Evolutionary conservation across 2,888 invertebrate genomes (phyloP), one percentile per base, ranked within the genome.

Genomic region (Ramazzottius varieornatus): DNA sequence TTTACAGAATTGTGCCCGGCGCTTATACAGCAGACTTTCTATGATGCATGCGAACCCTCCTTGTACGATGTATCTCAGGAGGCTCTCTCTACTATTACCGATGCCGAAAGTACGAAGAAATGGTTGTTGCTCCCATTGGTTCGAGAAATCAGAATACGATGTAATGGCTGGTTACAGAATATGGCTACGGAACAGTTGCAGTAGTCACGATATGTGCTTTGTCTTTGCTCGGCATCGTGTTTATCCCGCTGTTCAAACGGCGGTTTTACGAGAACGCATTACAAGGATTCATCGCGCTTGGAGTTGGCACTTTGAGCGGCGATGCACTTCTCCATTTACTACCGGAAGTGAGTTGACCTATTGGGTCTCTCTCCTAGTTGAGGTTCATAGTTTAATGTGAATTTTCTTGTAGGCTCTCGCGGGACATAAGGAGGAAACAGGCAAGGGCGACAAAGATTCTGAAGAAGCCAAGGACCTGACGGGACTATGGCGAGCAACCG

Each of bases 321-420:
- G 78, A 77, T 67, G 75, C 77, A 0, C 63, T 77, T 2, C 70
- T 78, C 1, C 78, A 78, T 70, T 71, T 78, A 0, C 70, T 77
- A 63, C 78, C 78, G 13, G 68, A 73, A 71, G 77, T 76, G 69
- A 29, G 20, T n/a, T n/a, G 20, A 40, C 40, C 20, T 40, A 13
- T 40, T 40, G n/a, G n/a, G n/a, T n/a, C n/a, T n/a, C n/a, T n/a
- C n/a, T n/a, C n/a, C n/a, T 40, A 13, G 40, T 40, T 40, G 40
- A 40, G 8, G 8, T 8, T 20, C 8, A 40, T 40, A 13, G 40
- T 20, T 40, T 40, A 40, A 40, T 40, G 20, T 40, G 8, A 40
- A 40, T 13, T 40, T 40, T 40, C 40, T n/a, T n/a, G n/a, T n/a
- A n/a, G n/a, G n/a, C n/a, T n/a, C n/a, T n/a, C n/a, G n/a, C n/a